Evolutionary conservation across 2,113 vertebrate species (phyloP), one percentile per base, ranked within the genome.

Genomic region (Sphaerodactylus townsendi): DNA sequence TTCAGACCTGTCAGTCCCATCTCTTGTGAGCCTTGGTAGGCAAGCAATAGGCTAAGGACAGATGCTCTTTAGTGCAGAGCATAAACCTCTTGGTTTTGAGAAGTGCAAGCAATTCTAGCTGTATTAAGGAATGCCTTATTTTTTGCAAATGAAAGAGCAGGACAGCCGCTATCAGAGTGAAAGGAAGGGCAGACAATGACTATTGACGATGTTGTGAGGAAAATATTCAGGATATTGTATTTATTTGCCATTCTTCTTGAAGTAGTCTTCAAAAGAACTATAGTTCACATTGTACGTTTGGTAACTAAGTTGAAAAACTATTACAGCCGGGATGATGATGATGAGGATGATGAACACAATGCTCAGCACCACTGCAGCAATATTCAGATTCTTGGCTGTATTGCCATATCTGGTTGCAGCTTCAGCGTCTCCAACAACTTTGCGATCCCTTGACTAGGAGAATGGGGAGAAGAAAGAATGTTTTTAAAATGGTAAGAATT

Each of bases 381-480:
- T 81, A 28, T 86, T 86, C 59, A 81, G 71, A 2, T 21, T 5
- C 65, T 81, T 86, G 46, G 79, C 85, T 65, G 35, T 86, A 53
- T 41, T 76, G 72, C 59, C 72, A 19, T 86, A 77, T 7, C n/a
- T 50, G 37, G 23, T 14, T 15, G 62, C 79, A 23, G 62, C 72
- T 9, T n/a, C 6, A 5, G 2, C 2, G 19, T 81, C 64, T 46
- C 85, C 85, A 46, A 68, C 9, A 44, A 86, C 41, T 37, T 70
- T 86, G 9, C 64, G n/a, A 37, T 86, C 85, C 56, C 85, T 66
- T 50, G 85, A 17, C 85, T 86, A 48, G 17, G 73, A 25, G 33
- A 44, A 75, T 13, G 6, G 23, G 15, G 41, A 35, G 50, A 46
- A 76, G 11, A 39, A 21, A 66, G 11, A 64, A 23, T 35, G 25